A percentile compares a stretch with the other conserved stretches of the same genome.
Evolutionary conservation across 2,113 vertebrate genomes (phyloP).

Genomic region (Nothocercus nigrocapillus): DNA sequence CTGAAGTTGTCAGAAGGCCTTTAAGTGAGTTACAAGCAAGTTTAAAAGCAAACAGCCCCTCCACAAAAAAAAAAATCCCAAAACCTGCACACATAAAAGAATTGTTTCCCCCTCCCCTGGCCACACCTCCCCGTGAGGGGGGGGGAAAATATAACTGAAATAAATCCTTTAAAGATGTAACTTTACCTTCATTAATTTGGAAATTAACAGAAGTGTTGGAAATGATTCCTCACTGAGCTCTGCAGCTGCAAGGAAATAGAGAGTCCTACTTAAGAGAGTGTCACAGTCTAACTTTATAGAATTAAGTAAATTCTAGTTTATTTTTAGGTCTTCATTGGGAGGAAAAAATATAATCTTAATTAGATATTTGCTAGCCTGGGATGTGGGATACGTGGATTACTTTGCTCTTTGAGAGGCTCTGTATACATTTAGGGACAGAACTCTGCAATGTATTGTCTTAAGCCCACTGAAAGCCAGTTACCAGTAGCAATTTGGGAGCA

Average conservation of each 20-base stretch:
- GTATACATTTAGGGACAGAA: neutral
- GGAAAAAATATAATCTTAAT: neutral
- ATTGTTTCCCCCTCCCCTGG: too few relatives aligned
- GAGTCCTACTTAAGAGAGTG: neutral
- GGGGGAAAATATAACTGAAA: neutral
- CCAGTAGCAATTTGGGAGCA: neutral
- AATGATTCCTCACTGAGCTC: slow-evolving; percentile 94
- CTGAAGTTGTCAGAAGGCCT: neutral
- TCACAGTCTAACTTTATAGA: neutral
- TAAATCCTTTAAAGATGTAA: neutral
- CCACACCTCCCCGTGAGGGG: too few relatives aligned
- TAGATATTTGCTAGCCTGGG: neutral
- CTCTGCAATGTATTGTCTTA: neutral
- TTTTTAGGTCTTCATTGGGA: neutral
- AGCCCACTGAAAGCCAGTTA: neutral
- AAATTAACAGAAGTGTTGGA: slow-evolving; percentile 90
- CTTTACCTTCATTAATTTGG: slow-evolving; percentile 95
- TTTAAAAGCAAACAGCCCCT: too few relatives aligned
- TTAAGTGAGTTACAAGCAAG: neutral
- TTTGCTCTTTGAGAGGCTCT: neutral
- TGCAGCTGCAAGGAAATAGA: slow-evolving; percentile 79
- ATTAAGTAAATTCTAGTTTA: neutral
- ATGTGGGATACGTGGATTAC: accelerated
- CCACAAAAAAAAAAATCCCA: too few relatives aligned
- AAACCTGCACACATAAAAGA: too few relatives aligned